A percentile compares a stretch with the other conserved stretches of the same genome.
Conservation (phyloP, 1,140 invertebrate genomes). For the Drosophila tsacasi region DNA sequence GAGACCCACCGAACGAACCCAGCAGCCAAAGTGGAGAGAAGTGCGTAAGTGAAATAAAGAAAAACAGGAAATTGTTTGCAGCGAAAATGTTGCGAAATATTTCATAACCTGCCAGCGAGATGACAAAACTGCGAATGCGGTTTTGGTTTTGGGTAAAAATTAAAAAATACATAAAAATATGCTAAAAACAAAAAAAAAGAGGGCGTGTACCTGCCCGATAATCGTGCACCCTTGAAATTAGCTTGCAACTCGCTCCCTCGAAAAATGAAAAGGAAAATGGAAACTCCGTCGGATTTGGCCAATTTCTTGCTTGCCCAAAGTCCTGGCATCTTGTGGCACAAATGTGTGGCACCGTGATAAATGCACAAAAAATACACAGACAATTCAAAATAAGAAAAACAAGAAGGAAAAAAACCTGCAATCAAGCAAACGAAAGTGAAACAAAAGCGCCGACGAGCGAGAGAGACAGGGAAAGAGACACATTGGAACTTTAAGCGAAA, state of each 20-base stretch:
- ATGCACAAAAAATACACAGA: slow-evolving; percentile 44
- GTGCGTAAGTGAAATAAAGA: slow-evolving; percentile 72
- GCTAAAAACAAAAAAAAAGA: not conserved
- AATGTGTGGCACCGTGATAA: slow-evolving; percentile 82
- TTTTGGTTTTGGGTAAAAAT: slow-evolving; percentile 2
- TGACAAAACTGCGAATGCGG: slow-evolving; percentile 48
- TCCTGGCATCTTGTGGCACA: slow-evolving; percentile 59
- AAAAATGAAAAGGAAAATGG: slow-evolving; percentile 69
- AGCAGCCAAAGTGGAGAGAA: slow-evolving; percentile 35
- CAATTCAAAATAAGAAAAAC: slow-evolving; percentile 31
- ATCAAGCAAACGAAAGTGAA: slow-evolving; percentile 83
- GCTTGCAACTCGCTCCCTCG: not conserved
- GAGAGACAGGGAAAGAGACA: slow-evolving; percentile 21
- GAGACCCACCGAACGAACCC: slow-evolving; percentile 45
- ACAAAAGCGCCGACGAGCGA: slow-evolving; percentile 70
- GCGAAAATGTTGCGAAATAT: slow-evolving; percentile 63
- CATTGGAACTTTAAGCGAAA: slow-evolving; percentile 54
- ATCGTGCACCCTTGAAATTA: slow-evolving; percentile 35
- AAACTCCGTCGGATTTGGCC: slow-evolving; percentile 52
- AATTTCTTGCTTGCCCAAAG: slow-evolving; percentile 37
- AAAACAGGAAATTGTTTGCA: slow-evolving; percentile 73
- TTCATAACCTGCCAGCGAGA: slow-evolving; percentile 66
- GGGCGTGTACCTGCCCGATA: not conserved
- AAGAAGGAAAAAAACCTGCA: slow-evolving; percentile 67
- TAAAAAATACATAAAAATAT: slow-evolving; percentile 8